A percentile compares a stretch with the other conserved stretches of the same genome.
These are phyloP conservation scores for Aquatica leii DNA, from an alignment of 2,888 invertebrate genomes.

Conservation along the genomic window DNA sequence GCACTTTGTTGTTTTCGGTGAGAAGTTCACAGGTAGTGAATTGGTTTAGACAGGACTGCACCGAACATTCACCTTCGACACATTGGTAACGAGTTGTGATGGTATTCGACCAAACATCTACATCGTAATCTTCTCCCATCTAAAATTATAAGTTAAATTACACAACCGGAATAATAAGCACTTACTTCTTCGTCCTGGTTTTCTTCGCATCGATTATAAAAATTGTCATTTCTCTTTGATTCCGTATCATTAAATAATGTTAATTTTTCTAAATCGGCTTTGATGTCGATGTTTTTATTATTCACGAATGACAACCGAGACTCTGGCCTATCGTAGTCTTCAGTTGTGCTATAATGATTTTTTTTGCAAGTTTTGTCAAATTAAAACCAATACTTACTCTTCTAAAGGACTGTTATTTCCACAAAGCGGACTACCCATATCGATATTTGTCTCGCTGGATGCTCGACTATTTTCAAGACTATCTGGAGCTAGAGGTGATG, in stretches of 20 bases:
- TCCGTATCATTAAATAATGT: constrained; percentile 55
- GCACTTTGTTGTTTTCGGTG: constrained; percentile 91
- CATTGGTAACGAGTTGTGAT: constrained; percentile 73
- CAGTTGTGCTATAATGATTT: constrained; percentile 32
- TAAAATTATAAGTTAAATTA: constrained; percentile 40
- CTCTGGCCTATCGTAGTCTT: constrained; percentile 54
- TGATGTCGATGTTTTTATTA: constrained; percentile 54
- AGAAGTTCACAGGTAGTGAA: constrained; percentile 92
- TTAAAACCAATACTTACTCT: constrained; percentile 49
- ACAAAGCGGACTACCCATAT: constrained; percentile 63
- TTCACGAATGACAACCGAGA: constrained; percentile 56
- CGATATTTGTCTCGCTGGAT: constrained; percentile 67
- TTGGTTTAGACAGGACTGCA: constrained; percentile 90
- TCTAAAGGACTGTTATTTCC: constrained; percentile 53
- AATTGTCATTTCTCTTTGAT: constrained; percentile 50
- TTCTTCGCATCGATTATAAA: constrained; percentile 48
- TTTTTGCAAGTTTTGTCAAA: no score
- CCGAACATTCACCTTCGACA: constrained; percentile 81
- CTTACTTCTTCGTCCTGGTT: constrained; percentile 54
- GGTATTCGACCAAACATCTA: constrained; percentile 52
- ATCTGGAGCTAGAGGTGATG: constrained; percentile 47
- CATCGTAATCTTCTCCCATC: constrained; percentile 56
- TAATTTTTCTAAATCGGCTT: constrained; percentile 56
- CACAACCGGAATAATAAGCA: neutral
- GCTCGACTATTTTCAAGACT: constrained; percentile 52